Percentiles rank a stretch among this genome's conserved stretches.
Conservation (phyloP, 2,113 vertebrate species). For the Proteles cristata region DNA sequence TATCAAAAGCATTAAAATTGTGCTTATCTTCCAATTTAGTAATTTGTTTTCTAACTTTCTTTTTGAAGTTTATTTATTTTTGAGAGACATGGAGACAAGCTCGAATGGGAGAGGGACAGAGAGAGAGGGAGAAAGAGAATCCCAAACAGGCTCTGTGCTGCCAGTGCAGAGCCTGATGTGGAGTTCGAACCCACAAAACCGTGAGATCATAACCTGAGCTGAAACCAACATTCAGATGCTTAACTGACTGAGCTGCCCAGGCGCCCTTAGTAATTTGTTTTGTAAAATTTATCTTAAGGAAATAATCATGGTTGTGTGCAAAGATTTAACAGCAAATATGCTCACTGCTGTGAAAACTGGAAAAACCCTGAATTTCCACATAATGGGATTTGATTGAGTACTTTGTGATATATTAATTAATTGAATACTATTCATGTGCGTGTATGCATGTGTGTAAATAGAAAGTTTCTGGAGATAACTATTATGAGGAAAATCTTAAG, state of each 20-base stretch:
- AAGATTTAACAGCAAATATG: slow-evolving; percentile 22
- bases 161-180: too few relatives aligned
- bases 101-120: too few relatives aligned
- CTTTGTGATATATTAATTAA: not conserved
- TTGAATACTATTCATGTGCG: not conserved
- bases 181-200: too few relatives aligned
- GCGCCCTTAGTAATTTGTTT: not conserved
- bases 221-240: too few relatives aligned
- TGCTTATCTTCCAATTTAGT: not conserved
- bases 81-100: too few relatives aligned
- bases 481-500: not conserved
- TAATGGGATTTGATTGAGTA: not conserved
- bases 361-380: slow-evolving; percentile 54
- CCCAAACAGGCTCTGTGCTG: too few relatives aligned
- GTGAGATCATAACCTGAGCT: too few relatives aligned
- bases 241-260: too few relatives aligned
- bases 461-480: not conserved
- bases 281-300: not conserved
- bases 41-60: not conserved
- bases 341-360: not conserved
- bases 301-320: not conserved
- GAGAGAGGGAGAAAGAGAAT: too few relatives aligned
- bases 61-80: not conserved
- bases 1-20: not conserved
- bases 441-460: not conserved